Percentiles rank a stretch among this genome's conserved stretches.
These are phyloP conservation scores for Conger conger DNA, from an alignment of 2,113 vertebrate species.

Conservation along the genomic window DNA sequence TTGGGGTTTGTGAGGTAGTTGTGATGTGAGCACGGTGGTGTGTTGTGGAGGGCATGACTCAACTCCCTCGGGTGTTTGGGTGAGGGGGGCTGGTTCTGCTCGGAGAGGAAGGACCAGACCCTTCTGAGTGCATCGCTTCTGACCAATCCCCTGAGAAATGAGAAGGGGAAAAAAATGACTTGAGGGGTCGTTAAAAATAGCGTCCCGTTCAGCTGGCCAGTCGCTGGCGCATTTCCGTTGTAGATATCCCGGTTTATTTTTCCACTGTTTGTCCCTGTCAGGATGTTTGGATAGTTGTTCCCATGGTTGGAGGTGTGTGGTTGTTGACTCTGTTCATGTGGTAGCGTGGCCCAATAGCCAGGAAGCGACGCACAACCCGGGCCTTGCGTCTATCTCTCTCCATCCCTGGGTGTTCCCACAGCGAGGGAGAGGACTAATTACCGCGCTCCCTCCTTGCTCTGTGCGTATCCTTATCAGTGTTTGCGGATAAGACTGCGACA, in stretches of 20 bases:
- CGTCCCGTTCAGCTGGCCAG: neutral
- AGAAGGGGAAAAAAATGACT: neutral
- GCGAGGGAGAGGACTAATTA: neutral
- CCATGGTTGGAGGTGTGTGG: neutral
- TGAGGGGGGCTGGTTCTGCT: neutral
- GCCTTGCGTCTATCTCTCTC: neutral
- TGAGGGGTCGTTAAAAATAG: neutral
- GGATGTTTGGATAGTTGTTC: conserved; percentile 19
- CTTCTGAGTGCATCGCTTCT: neutral
- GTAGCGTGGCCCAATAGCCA: neutral
- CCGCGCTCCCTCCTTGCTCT: neutral
- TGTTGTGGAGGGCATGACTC: neutral
- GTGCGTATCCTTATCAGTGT: neutral
- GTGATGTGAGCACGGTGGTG: neutral
- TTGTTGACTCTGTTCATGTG: neutral
- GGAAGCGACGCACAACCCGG: neutral
- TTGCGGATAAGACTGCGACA: neutral
- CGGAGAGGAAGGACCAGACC: neutral
- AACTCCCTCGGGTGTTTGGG: neutral
- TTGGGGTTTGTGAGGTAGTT: neutral
- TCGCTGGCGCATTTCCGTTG: neutral
- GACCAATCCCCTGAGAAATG: neutral
- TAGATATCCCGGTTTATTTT: neutral
- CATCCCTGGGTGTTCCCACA: neutral
- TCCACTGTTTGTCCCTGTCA: conserved; percentile 19